These are phyloP conservation scores for Lycopodina hypogea DNA, from an alignment of 37 sponge, comb jelly and placozoan genomes.

Conservation along the genomic window DNA sequence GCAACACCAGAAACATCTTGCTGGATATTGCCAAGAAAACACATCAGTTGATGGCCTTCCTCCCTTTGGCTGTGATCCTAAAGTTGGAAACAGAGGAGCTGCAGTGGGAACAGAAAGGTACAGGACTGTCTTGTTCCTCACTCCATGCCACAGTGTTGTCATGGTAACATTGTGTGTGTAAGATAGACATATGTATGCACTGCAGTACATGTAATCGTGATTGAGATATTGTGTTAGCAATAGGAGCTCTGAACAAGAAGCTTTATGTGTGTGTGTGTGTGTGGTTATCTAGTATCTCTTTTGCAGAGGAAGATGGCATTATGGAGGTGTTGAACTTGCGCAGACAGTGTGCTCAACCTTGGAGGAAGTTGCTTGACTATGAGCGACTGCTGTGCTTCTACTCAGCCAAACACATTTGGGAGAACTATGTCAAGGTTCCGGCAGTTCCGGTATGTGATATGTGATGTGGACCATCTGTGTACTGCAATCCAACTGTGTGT, in stretches of 20 bases:
- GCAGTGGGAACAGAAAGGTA: constrained; percentile 22
- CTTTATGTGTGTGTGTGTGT: no score
- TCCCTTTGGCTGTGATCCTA: constrained; percentile 12
- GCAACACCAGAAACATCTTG: background rate
- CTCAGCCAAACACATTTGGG: constrained; percentile 21
- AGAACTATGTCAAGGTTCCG: background rate
- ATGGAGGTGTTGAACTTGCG: background rate
- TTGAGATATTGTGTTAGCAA: no score
- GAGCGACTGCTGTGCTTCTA: constrained; percentile 42
- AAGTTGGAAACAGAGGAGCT: constrained; percentile 43
- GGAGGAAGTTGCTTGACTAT: constrained; percentile 29
- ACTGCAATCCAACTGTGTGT: background rate
- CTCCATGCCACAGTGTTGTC: background rate
- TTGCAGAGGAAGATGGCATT: background rate
- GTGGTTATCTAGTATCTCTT: no score
- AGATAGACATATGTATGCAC: no score
- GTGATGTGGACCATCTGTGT: background rate
- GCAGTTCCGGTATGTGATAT: background rate
- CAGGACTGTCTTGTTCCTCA: background rate
- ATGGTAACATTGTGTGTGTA: no score
- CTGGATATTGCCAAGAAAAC: constrained; percentile 32
- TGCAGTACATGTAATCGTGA: no score
- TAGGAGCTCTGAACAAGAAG: no score
- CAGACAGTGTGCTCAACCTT: constrained; percentile 1
- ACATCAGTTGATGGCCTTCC: constrained; percentile 20